Conservation (phyloP, 64 coral and sea anemone species). For the Orbicella faveolata region DNA sequence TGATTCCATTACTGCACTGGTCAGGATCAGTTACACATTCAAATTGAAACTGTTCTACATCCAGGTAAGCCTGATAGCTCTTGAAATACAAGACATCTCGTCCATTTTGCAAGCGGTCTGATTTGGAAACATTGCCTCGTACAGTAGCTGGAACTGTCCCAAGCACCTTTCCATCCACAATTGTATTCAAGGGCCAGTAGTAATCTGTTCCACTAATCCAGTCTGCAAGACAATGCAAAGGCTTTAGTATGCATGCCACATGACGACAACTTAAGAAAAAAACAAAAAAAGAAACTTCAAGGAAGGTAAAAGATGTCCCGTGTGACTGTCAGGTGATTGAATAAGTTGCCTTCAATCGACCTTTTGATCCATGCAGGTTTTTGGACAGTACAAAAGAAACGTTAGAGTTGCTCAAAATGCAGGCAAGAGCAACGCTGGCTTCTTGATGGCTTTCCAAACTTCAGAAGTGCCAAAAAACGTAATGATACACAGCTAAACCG, state of each 20-base stretch:
- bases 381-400: too few relatives aligned
- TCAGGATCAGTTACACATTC: constrained; percentile 55
- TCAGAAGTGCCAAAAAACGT: too few relatives aligned
- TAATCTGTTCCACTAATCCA: constrained; percentile 80
- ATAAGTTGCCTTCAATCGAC: too few relatives aligned
- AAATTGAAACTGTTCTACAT: constrained; percentile 20
- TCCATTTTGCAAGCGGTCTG: constrained; percentile 22
- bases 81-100: constrained; percentile 45
- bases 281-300: too few relatives aligned
- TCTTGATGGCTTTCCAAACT: too few relatives aligned
- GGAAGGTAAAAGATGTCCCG: too few relatives aligned
- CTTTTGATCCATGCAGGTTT: too few relatives aligned
- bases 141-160: constrained; percentile 55
- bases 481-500: too few relatives aligned
- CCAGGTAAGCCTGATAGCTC: constrained; percentile 49
- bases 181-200: constrained; percentile 70
- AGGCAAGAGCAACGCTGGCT: too few relatives aligned
- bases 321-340: too few relatives aligned
- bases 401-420: too few relatives aligned
- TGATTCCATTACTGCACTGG: constrained; percentile 54
- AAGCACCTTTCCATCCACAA: constrained; percentile 48
- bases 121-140: constrained; percentile 38
- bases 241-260: background rate
- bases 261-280: too few relatives aligned
- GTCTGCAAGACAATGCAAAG: constrained; percentile 27